Percentiles rank a stretch among this genome's conserved stretches.
phyloP scores from a whole-genome alignment of 2,888 invertebrate genomes.

The Andrena minutula region DNA sequence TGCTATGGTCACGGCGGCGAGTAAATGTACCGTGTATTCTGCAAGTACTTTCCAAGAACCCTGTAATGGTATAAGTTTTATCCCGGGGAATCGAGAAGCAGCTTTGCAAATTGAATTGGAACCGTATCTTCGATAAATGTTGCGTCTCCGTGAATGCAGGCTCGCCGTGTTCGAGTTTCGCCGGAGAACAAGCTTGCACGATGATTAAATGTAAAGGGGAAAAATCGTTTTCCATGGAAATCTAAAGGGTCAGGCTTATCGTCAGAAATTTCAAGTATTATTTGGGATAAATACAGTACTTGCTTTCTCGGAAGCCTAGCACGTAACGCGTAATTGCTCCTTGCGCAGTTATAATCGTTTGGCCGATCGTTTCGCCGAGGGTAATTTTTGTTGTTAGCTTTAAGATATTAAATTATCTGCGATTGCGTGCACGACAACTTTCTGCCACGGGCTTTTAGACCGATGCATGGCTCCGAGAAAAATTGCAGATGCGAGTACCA shows the following conservation, averaged over 20 bases:
- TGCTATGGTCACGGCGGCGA: slow-evolving; percentile 32
- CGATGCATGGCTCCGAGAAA: not conserved
- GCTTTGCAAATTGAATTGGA: slow-evolving; percentile 35
- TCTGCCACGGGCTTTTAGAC: not conserved
- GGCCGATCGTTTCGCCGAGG: slow-evolving; percentile 19
- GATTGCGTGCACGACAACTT: slow-evolving; percentile 30
- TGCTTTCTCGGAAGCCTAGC: not conserved
- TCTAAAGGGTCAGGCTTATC: slow-evolving; percentile 29
- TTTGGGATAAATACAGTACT: slow-evolving; percentile 31
- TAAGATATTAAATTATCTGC: slow-evolving; percentile 31
- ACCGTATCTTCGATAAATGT: slow-evolving; percentile 16
- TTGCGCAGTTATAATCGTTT: slow-evolving; percentile 24
- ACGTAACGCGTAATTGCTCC: slow-evolving; percentile 41
- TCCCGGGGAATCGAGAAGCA: not conserved
- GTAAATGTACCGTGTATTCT: slow-evolving; percentile 43
- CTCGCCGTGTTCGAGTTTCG: not conserved
- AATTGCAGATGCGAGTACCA: not conserved
- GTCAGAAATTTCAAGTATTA: slow-evolving; percentile 45
- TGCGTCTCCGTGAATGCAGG: not conserved
- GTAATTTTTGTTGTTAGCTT: slow-evolving; percentile 38
- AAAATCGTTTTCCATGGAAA: slow-evolving; percentile 20
- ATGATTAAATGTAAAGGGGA: slow-evolving; percentile 20
- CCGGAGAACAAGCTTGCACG: slow-evolving; percentile 5
- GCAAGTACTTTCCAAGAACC: slow-evolving; percentile 15
- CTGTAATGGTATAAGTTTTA: slow-evolving; percentile 33